Conservation (phyloP, 2,113 vertebrate species). For the Nicator chloris region DNA sequence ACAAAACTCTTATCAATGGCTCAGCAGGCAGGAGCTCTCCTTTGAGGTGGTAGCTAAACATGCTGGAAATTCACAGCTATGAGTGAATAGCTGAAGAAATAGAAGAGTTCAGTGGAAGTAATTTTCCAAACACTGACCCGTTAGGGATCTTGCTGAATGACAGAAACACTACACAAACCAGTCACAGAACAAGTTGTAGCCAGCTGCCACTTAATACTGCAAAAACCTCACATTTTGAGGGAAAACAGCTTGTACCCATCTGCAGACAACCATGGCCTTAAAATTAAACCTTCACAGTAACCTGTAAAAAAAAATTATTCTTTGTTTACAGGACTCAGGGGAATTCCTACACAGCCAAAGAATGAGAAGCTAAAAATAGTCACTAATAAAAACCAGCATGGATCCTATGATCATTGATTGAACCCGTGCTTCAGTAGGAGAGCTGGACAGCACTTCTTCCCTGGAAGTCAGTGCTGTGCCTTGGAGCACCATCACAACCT, state of each 20-base stretch:
- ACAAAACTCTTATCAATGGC: rapidly evolving
- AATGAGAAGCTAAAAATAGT: neutral
- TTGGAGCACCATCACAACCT: neutral
- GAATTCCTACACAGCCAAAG: neutral
- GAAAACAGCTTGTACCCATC: neutral
- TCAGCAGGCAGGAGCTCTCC: neutral
- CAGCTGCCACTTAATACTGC: neutral
- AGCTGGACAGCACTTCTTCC: rapidly evolving
- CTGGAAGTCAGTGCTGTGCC: rapidly evolving
- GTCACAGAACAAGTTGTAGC: neutral
- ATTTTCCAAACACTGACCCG: neutral
- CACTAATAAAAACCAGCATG: neutral
- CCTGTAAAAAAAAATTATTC: neutral
- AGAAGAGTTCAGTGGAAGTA: rapidly evolving
- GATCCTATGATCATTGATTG: rapidly evolving
- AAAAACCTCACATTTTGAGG: neutral
- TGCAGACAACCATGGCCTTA: rapidly evolving
- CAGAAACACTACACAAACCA: neutral
- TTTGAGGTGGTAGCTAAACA: neutral
- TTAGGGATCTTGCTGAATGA: too few species aligned
- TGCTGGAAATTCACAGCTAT: neutral
- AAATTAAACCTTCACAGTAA: neutral
- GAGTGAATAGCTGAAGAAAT: neutral
- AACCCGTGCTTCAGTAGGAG: neutral
- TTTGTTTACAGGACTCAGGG: neutral